Conservation (phyloP, 2,888 invertebrate species). For the Lochmaea crataegi region DNA sequence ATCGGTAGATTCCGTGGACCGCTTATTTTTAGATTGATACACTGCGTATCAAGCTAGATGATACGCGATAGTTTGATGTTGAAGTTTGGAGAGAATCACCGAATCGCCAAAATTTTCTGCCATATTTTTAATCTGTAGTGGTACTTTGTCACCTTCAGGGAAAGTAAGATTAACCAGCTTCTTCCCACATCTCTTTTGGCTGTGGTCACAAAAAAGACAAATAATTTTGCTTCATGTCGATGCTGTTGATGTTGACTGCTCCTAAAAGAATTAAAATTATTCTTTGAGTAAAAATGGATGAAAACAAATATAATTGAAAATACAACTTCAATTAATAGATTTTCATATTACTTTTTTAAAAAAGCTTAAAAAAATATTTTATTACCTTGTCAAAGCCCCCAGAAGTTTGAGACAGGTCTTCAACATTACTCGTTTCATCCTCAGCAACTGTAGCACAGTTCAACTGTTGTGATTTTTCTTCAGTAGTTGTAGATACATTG, state of each 20-base stretch:
- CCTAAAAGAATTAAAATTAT: slow-evolving; percentile 32
- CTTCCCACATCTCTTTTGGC: slow-evolving; percentile 32
- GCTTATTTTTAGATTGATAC: slow-evolving; percentile 39
- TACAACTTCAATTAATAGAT: slow-evolving; percentile 5
- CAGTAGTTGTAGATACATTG: slow-evolving; percentile 39
- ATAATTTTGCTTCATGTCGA: slow-evolving; percentile 24
- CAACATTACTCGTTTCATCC: slow-evolving; percentile 39
- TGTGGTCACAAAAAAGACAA: slow-evolving; percentile 31
- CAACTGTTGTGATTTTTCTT: slow-evolving; percentile 37
- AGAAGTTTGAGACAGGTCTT: slow-evolving; percentile 36
- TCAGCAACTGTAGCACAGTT: slow-evolving; percentile 38
- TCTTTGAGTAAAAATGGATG: slow-evolving; percentile 18
- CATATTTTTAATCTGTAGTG: slow-evolving; percentile 10
- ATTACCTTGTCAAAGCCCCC: slow-evolving; percentile 35
- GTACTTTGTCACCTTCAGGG: slow-evolving; percentile 30
- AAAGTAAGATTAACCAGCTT: slow-evolving; percentile 33
- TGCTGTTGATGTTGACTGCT: slow-evolving; percentile 29
- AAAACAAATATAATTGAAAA: slow-evolving; percentile 24
- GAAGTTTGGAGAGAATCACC: slow-evolving; percentile 35
- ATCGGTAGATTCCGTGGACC: slow-evolving; percentile 20
- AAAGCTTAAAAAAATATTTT: slow-evolving; percentile 25
- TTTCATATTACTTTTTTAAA: neutral
- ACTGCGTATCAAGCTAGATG: slow-evolving; percentile 41
- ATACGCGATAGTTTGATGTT: slow-evolving; percentile 37
- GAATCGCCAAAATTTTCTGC: slow-evolving; percentile 32